These are phyloP conservation scores for Coregonus ussuriensis DNA, from an alignment of 2,797 vertebrate genomes.

Conservation along the genomic window DNA sequence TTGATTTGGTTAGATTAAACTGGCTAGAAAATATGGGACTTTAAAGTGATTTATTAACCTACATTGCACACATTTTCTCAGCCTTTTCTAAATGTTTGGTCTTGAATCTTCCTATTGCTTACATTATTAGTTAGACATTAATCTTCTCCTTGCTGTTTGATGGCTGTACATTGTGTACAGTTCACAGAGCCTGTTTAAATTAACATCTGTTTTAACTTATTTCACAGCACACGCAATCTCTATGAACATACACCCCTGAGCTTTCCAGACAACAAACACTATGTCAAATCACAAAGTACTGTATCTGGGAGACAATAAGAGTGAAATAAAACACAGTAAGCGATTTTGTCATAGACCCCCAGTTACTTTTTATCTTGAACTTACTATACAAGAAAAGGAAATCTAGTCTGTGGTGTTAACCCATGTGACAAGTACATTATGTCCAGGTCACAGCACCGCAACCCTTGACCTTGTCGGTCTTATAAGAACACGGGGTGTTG, in stretches of 20 bases:
- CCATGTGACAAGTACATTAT: too few relatives aligned
- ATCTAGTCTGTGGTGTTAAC: neutral
- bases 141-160: neutral
- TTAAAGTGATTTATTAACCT: neutral
- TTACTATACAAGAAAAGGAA: neutral
- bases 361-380: neutral
- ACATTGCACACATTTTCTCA: neutral
- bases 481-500: conserved; percentile 5
- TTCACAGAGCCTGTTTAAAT: neutral
- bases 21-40: neutral
- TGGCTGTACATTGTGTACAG: neutral
- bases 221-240: neutral
- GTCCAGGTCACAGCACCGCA: neutral
- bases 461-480: neutral
- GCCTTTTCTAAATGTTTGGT: neutral
- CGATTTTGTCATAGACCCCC: neutral
- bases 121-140: neutral
- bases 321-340: neutral
- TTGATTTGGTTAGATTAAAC: neutral
- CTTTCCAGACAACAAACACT: neutral
- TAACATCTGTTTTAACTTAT: neutral
- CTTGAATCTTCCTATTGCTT: neutral
- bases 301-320: neutral
- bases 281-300: neutral
- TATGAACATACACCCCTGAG: neutral